These are phyloP conservation scores for Zoroaster sp. DNA, from an alignment of 53 echinoderm and acorn worm genomes.

Conservation along the genomic window DNA sequence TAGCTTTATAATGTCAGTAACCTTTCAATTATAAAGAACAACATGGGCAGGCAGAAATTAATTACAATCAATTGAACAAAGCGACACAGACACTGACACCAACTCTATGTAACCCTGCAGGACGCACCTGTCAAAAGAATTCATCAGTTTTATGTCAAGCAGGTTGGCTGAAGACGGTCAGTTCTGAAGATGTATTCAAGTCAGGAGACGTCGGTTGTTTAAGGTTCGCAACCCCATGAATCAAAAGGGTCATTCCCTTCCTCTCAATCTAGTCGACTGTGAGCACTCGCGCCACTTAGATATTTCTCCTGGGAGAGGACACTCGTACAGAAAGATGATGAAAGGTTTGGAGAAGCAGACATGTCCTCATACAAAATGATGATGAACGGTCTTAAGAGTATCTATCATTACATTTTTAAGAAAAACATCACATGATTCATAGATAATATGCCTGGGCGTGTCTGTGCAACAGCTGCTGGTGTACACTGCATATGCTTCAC, in stretches of 20 bases:
- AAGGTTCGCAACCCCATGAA: not conserved
- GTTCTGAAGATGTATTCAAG: not conserved
- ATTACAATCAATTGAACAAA: too few species aligned
- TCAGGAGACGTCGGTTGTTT: not conserved
- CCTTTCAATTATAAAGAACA: too few species aligned
- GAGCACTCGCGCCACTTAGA: not conserved
- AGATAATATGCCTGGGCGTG: not conserved
- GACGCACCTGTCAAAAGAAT: not conserved
- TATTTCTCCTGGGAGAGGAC: not conserved
- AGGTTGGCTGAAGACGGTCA: not conserved
- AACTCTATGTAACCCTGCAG: too few species aligned
- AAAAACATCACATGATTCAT: slow-evolving; percentile 4
- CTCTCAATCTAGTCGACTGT: not conserved
- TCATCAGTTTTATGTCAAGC: not conserved
- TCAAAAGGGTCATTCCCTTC: slow-evolving; percentile 8
- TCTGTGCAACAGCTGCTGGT: too few species aligned
- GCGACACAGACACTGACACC: not conserved
- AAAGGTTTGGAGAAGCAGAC: not conserved
- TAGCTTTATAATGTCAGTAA: too few species aligned
- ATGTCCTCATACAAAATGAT: not conserved
- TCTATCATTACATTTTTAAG: not conserved
- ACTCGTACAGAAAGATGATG: not conserved
- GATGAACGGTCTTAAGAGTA: not conserved
- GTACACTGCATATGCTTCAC: too few species aligned
- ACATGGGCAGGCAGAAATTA: too few species aligned